A percentile compares a stretch with the other conserved stretches of the same genome.
Conservation (phyloP, 2,888 invertebrate genomes). For the Lordiphosa fenestrarum region DNA sequence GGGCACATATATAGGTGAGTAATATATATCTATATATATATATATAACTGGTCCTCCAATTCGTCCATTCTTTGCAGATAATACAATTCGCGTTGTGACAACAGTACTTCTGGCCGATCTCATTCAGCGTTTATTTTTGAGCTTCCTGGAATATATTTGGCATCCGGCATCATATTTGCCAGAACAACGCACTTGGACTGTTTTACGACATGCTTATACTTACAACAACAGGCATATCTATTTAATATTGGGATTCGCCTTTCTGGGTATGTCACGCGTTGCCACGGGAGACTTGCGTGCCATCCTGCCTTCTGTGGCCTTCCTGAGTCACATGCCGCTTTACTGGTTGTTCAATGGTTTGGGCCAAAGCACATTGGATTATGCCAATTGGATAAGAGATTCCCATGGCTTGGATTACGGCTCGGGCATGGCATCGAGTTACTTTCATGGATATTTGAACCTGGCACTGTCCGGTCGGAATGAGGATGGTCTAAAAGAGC, state of each 20-base stretch:
- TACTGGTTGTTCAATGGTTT: conserved; percentile 52
- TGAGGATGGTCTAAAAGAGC: conserved; percentile 58
- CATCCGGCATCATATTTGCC: conserved; percentile 51
- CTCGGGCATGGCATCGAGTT: conserved; percentile 77
- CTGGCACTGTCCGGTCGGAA: conserved; percentile 57
- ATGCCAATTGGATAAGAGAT: conserved; percentile 66
- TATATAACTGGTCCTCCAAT: no score
- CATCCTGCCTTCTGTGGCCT: conserved; percentile 30
- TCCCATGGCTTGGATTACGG: conserved; percentile 75
- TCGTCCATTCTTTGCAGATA: conserved; percentile 37
- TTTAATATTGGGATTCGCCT: conserved; percentile 17
- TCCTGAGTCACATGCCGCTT: conserved; percentile 45
- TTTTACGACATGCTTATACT: conserved; percentile 40
- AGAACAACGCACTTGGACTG: conserved; percentile 40
- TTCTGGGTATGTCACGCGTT: conserved; percentile 32
- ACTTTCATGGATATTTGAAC: conserved; percentile 76
- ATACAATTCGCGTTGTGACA: conserved; percentile 29
- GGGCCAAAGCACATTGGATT: conserved; percentile 46
- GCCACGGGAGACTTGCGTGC: conserved; percentile 17
- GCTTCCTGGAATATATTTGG: conserved; percentile 38
- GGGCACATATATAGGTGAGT: no score
- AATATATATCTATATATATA: no score
- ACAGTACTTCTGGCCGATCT: conserved; percentile 48
- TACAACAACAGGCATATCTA: conserved; percentile 28
- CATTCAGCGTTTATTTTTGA: conserved; percentile 37